Percentiles rank a stretch among this genome's conserved stretches.
These are phyloP conservation scores for Fringilla coelebs DNA, from an alignment of 2,797 vertebrate species.

Conservation along the genomic window DNA sequence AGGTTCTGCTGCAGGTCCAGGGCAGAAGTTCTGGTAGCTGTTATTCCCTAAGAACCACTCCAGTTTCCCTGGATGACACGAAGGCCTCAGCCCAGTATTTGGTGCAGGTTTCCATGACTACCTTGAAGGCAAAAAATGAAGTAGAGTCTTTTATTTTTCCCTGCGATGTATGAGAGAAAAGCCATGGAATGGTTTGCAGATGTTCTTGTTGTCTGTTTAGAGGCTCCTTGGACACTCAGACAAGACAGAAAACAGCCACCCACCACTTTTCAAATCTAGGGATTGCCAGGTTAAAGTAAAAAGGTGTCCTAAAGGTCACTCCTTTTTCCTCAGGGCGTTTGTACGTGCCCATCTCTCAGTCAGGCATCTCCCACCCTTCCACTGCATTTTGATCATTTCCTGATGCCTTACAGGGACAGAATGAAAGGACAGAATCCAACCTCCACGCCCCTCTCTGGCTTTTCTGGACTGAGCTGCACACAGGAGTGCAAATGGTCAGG, in stretches of 20 bases:
- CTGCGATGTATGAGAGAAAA: background rate
- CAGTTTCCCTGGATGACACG: background rate
- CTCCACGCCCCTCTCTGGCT: background rate
- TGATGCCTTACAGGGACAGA: background rate
- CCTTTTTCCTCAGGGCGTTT: background rate
- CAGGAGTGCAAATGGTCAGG: background rate
- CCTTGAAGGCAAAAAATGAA: slow-evolving; percentile 18
- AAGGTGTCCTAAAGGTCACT: background rate
- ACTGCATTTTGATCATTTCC: background rate
- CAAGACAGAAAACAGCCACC: background rate
- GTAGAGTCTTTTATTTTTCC: background rate
- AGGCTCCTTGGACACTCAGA: background rate
- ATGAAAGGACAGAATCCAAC: background rate
- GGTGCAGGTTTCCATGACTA: slow-evolving; percentile 45
- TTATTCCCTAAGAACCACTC: background rate
- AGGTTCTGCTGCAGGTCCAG: background rate
- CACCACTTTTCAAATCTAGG: background rate
- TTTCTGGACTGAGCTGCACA: background rate
- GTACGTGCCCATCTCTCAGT: background rate
- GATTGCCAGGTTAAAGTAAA: background rate
- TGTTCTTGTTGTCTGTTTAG: background rate
- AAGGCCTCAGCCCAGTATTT: background rate
- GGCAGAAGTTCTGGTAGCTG: background rate
- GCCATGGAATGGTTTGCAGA: background rate
- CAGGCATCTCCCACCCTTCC: background rate